Conservation (phyloP, 2,888 invertebrate species). For the Caprella mutica region DNA sequence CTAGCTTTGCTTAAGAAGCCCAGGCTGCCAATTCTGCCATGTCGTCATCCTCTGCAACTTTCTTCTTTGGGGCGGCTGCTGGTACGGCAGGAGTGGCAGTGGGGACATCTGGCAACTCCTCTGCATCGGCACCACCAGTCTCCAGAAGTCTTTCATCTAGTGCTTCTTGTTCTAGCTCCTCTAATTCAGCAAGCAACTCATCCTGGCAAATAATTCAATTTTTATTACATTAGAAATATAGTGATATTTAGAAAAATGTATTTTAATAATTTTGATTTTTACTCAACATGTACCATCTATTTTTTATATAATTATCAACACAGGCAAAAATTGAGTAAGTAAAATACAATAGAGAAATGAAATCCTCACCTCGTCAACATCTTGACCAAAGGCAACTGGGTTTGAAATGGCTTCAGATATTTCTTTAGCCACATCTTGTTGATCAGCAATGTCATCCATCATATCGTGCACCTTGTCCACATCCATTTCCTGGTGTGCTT, state of each 20-base stretch:
- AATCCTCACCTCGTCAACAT: conserved; percentile 64
- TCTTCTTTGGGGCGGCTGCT: conserved; percentile 23
- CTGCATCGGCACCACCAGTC: conserved; percentile 50
- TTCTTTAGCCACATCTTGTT: conserved; percentile 95
- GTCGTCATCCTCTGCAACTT: conserved; percentile 56
- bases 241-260: too few relatives aligned
- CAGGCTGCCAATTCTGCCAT: conserved; percentile 63
- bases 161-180: conserved; percentile 81
- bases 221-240: too few relatives aligned
- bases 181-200: conserved; percentile 73
- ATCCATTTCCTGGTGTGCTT: conserved; percentile 88
- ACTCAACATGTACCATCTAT: too few relatives aligned
- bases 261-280: too few relatives aligned
- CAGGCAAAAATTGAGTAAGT: too few relatives aligned
- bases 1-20: conserved; percentile 51
- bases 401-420: conserved; percentile 97
- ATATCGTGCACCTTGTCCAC: conserved; percentile 97
- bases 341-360: too few relatives aligned
- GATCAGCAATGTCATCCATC: conserved; percentile 99
- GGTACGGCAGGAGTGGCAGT: conserved; percentile 43
- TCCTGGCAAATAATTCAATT: too few relatives aligned
- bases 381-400: conserved; percentile 84
- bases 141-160: conserved; percentile 73
- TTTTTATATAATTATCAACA: too few relatives aligned
- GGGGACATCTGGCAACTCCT: conserved; percentile 46